These are phyloP conservation scores for Daphoenositta chrysoptera DNA, from an alignment of 2,113 vertebrate species.

Conservation along the genomic window DNA sequence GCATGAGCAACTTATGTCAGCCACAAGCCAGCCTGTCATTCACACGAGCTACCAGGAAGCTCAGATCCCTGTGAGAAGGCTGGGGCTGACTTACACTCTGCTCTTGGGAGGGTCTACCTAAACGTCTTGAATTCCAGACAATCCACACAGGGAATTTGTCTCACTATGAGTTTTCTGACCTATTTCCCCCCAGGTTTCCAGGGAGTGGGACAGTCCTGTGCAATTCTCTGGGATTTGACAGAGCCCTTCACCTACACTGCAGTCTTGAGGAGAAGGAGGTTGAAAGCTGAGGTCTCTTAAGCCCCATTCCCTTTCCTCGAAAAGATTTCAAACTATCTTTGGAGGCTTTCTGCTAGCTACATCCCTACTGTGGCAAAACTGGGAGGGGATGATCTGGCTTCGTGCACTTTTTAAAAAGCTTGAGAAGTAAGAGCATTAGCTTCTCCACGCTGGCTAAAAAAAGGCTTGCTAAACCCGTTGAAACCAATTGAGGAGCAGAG, in stretches of 20 bases:
- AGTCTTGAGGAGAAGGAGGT: background rate
- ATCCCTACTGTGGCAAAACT: slow-evolving; percentile 20
- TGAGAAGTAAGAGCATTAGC: slow-evolving; percentile 64
- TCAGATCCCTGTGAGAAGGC: background rate
- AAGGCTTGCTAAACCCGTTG: slow-evolving; percentile 43
- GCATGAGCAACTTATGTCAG: background rate
- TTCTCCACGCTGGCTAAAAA: slow-evolving; percentile 53
- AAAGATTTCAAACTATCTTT: background rate
- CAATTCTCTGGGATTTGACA: background rate
- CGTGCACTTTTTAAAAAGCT: slow-evolving; percentile 50
- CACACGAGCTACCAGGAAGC: background rate
- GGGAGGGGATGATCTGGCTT: slow-evolving; percentile 58
- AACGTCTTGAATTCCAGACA: background rate
- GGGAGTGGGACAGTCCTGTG: background rate
- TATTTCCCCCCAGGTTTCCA: background rate
- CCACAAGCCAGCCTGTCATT: background rate
- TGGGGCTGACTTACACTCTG: background rate
- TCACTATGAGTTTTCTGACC: background rate
- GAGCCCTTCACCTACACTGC: background rate
- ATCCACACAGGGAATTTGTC: background rate
- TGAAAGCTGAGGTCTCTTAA: background rate
- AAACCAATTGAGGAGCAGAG: slow-evolving; percentile 45
- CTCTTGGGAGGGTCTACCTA: background rate
- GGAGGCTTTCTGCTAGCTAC: slow-evolving; percentile 17
- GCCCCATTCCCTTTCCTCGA: background rate